phyloP scores from a whole-genome alignment of 2,797 vertebrate species.

The Pitangus sulphuratus region DNA sequence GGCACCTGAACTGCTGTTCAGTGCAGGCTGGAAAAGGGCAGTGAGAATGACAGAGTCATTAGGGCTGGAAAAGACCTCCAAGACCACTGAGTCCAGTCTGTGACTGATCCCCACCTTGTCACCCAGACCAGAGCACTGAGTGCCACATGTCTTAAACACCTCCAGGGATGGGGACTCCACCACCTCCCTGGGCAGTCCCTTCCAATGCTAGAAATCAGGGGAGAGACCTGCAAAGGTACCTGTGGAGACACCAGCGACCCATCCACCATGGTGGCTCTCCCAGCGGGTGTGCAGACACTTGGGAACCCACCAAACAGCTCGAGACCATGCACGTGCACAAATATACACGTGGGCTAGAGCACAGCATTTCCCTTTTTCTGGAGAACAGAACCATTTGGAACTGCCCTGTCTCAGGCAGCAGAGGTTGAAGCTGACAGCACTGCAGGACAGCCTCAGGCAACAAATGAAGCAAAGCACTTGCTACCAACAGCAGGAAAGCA shows the following conservation, averaged over 20 bases:
- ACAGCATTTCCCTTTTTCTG: not conserved
- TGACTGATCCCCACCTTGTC: not conserved
- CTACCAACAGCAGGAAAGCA: not conserved
- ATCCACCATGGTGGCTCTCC: fast-evolving
- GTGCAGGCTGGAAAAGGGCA: slow-evolving; percentile 75
- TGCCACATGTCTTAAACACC: not conserved
- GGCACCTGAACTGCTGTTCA: slow-evolving; percentile 77
- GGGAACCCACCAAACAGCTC: not conserved
- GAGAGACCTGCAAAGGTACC: not conserved
- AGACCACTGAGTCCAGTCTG: not conserved
- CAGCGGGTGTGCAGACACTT: not conserved
- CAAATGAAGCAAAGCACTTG: not conserved
- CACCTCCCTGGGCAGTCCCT: not conserved
- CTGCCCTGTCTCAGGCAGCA: fast-evolving
- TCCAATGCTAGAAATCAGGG: not conserved
- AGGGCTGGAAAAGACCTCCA: not conserved
- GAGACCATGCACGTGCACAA: fast-evolving
- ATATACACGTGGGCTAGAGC: fast-evolving
- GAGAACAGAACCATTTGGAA: not conserved
- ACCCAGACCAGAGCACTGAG: not conserved
- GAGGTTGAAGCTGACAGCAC: not conserved
- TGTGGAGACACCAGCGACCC: not conserved
- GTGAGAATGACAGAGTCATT: not conserved
- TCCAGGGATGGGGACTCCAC: not conserved
- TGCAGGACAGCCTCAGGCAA: not conserved